Evolutionary conservation across 2,888 invertebrate species (phyloP), one percentile per base, ranked within the genome.

Genomic region (Drosophila subsilvestris): DNA sequence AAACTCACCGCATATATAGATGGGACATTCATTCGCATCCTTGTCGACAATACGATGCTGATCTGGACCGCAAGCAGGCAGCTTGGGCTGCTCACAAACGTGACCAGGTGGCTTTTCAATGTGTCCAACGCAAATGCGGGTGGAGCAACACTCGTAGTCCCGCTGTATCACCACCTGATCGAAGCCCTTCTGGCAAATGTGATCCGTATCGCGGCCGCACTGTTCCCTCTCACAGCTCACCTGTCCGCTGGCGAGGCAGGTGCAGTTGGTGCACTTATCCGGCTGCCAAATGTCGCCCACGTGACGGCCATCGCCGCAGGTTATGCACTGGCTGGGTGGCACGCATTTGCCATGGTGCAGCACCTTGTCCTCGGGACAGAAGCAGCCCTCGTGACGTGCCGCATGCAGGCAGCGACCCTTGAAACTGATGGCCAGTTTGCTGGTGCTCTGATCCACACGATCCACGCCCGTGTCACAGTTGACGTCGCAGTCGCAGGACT

Each of bases 1-100:
- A n/a, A 45, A 54, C 54, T 25, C 12, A 54, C 54, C 54, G 17
- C 54, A 54, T 54, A 37, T 25, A 12, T 54, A 54, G 42, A 54
- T 43, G 42, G 54, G 54, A 18, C 54, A 54, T 6, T 42, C 42
- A 5, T 54, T 54, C 3, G 25, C 17, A 25, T 54, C 54, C 54
- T 25, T 42, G 17, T 54, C 54, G 0, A 25, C 42, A 22, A 54
- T 25, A 6, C 54, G 42, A 25, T 54, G 10, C 54, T 54, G 54
- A 14, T 54, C 6, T 6, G 25, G 54, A 17, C 54, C 54, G 25
- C 54, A 54, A 4, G 25, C 25, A 14, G 42, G 54, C 42, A 54
- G 1, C 25, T 54, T 42, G 42, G 54, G 54, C 17, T 10, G 25
- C 22, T 54, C 25, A 4, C 54, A 54, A 7, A 43, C 10, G 12